These are phyloP conservation scores for Eupeodes latifasciatus DNA, from an alignment of 2,888 invertebrate species.

Conservation along the genomic window DNA sequence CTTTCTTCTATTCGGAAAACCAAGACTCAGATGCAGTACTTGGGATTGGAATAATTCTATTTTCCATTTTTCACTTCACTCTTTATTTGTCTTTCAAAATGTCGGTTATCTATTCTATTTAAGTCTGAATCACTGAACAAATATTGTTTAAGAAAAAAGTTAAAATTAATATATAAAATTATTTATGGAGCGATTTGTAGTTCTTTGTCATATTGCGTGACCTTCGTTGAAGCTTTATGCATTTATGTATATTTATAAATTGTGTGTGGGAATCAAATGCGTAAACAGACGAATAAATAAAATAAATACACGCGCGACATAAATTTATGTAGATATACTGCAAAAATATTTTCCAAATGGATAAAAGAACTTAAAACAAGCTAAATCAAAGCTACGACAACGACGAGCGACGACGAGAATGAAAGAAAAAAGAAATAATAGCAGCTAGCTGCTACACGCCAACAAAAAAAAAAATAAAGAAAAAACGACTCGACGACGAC, in stretches of 20 bases:
- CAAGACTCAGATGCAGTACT: conserved; percentile 63
- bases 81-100: conserved; percentile 54
- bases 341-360: conserved; percentile 47
- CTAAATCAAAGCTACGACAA: conserved; percentile 14
- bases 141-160: conserved; percentile 39
- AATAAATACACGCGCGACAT: conserved; percentile 45
- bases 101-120: conserved; percentile 61
- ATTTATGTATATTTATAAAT: conserved; percentile 52
- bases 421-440: conserved; percentile 38
- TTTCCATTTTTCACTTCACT: conserved; percentile 19
- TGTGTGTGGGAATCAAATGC: conserved; percentile 48
- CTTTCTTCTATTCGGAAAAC: conserved; percentile 45
- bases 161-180: conserved; percentile 25
- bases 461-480: conserved; percentile 51
- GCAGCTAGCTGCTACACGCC: conserved; percentile 41
- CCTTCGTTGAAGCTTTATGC: conserved; percentile 65
- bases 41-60: conserved; percentile 18
- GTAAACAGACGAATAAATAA: conserved; percentile 56
- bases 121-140: conserved; percentile 62
- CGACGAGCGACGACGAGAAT: background rate
- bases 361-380: conserved; percentile 34
- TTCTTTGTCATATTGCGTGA: conserved; percentile 66
- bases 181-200: conserved; percentile 51
- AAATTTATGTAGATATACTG: conserved; percentile 29
- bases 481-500: conserved; percentile 49